A percentile compares a stretch with the other conserved stretches of the same genome.
phyloP scores from a whole-genome alignment of 2,113 vertebrate species.

The Nannobrachium achirus region DNA sequence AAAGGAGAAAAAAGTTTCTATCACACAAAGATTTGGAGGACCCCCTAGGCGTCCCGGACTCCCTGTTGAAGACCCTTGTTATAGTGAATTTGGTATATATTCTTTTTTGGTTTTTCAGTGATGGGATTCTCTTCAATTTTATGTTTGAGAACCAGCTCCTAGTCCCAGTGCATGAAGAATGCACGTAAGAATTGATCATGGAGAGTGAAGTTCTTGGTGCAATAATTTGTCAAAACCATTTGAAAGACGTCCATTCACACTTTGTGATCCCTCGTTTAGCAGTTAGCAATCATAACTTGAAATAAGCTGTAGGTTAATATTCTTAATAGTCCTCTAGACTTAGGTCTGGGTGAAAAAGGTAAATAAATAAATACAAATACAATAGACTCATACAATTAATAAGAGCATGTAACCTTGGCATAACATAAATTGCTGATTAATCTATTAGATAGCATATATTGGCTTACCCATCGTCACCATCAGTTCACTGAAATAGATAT shows the following conservation, averaged over 20 bases:
- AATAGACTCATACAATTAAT: not conserved
- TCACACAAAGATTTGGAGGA: too few species aligned
- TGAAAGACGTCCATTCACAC: not conserved
- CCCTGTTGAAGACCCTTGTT: too few species aligned
- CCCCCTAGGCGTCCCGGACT: too few species aligned
- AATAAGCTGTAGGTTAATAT: too few species aligned
- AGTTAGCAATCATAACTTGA: not conserved
- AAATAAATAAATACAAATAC: not conserved
- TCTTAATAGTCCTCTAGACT: too few species aligned
- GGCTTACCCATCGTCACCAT: conserved; percentile 66
- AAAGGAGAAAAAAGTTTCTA: too few species aligned
- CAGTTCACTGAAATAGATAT: conserved; percentile 40
- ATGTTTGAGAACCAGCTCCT: conserved; percentile 34
- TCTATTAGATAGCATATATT: conserved; percentile 22
- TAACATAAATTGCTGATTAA: conserved; percentile 4
- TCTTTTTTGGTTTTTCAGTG: too few species aligned
- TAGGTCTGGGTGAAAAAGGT: too few species aligned
- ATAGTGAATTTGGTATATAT: too few species aligned
- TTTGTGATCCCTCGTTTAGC: not conserved
- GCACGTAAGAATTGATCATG: conserved; percentile 59
- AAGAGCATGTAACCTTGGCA: conserved; percentile 8
- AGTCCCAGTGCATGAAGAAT: conserved; percentile 42
- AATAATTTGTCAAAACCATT: conserved; percentile 7
- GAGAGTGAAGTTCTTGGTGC: conserved; percentile 37
- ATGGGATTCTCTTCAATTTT: too few species aligned